Evolutionary conservation across 1,140 invertebrate genomes (phyloP), one percentile per base, ranked within the genome.

Genomic region (Trichonephila clavata): DNA sequence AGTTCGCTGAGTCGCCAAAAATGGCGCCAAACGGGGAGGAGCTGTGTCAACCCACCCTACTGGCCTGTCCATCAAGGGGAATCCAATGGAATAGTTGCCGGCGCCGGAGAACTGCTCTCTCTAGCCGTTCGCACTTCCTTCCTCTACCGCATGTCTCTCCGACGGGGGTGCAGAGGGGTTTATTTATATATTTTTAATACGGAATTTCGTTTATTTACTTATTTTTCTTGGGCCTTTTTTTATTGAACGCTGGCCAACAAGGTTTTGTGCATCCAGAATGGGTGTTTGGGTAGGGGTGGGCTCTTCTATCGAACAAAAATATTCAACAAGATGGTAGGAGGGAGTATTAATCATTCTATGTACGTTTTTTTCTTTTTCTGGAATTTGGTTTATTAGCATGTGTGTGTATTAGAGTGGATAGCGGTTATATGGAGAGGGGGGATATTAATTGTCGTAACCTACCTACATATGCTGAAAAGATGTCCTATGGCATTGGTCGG

Each of bases 111-210:
- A 43, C 32, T n/a, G 14, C 63, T 88, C 86, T 71, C 86, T 50
- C 50, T 50, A 50, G 27, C 86, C 86, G 86, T 39, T 50, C 86
- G 39, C 13, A 68, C 86, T 88, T 88, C 86, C 86, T 88, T 68
- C 86, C 63, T 88, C 86, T 27, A 20, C 86, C 32, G 86, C 86
- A 71, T 88, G 61, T 39, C 86, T 57, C 39, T 57, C 2, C 86
- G 7, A 16, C 86, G 63, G 32, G 63, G 32, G 63, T 63, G 59
- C 43, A n/a, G 59, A 5, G 3, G n/a, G 5, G 68, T 87, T 87
- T 77, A 39, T 77, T 77, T 77, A 32, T 77, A 27, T 27, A 86
- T 50, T 60, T 39, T 68, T 60, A 32, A 77, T 18, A 32, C 27
- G 24, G 14, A 32, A 39, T 43, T 39, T 32, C 13, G 43, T 60